phyloP scores from a whole-genome alignment of 2,888 invertebrate species.

The Epistrophella euchroma region DNA sequence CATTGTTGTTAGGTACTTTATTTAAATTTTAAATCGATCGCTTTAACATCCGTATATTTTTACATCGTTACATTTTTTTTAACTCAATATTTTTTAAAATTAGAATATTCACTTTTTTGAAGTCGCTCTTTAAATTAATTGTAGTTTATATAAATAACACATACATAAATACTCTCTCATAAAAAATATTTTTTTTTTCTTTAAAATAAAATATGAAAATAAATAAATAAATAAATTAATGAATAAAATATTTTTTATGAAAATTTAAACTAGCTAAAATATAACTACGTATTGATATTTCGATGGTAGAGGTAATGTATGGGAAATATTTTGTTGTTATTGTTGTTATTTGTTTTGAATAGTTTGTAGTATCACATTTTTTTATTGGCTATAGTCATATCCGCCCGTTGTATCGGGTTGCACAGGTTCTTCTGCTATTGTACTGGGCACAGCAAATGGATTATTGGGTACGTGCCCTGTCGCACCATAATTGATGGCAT shows the following conservation, averaged over 20 bases:
- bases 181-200: conserved; percentile 38
- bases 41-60: conserved; percentile 64
- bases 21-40: conserved; percentile 77
- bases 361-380: conserved; percentile 62
- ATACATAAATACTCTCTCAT: conserved; percentile 18
- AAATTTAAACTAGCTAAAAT: conserved; percentile 64
- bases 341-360: conserved; percentile 5
- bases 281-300: conserved; percentile 45
- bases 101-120: not conserved
- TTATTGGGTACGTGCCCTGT: conserved; percentile 86
- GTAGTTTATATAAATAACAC: conserved; percentile 14
- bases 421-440: conserved; percentile 86
- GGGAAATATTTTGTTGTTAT: conserved; percentile 26
- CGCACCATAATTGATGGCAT: conserved; percentile 86
- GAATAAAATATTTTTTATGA: conserved; percentile 45
- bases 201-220: conserved; percentile 1
- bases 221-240: conserved; percentile 42
- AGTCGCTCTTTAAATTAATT: not conserved
- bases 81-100: not conserved
- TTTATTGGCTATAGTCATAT: conserved; percentile 74
- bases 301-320: conserved; percentile 69
- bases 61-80: conserved; percentile 3
- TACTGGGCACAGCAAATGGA: conserved; percentile 84
- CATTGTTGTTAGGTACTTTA: conserved; percentile 79
- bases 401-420: conserved; percentile 84